Evolutionary conservation across 2,888 invertebrate species (phyloP).

Genomic region (Morpho achilles): DNA sequence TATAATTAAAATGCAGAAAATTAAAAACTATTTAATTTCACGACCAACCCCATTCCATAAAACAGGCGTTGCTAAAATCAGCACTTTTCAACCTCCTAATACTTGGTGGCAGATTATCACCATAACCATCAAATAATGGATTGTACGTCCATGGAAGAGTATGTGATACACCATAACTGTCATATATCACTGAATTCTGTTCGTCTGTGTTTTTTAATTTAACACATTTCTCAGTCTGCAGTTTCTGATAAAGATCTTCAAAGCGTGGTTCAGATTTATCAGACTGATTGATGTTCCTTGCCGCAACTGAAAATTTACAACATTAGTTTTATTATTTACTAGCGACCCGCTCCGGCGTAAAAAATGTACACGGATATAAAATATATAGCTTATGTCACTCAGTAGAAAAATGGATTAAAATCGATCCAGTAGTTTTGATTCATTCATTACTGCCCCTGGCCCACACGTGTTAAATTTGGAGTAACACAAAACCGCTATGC

Average conservation of each 20-base stretch:
- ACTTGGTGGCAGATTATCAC: conserved; percentile 79
- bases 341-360: too few relatives aligned
- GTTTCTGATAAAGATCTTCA: conserved; percentile 52
- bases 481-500: too few relatives aligned
- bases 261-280: conserved; percentile 44
- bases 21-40: too few relatives aligned
- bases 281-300: conserved; percentile 34
- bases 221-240: conserved; percentile 44
- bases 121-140: conserved; percentile 58
- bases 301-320: conserved; percentile 43
- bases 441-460: too few relatives aligned
- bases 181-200: conserved; percentile 45
- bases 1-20: too few relatives aligned
- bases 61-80: conserved; percentile 66
- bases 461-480: too few relatives aligned
- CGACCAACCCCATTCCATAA: conserved; percentile 77
- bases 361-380: too few relatives aligned
- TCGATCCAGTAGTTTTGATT: too few relatives aligned
- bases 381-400: too few relatives aligned
- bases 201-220: conserved; percentile 27
- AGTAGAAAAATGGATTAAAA: too few relatives aligned
- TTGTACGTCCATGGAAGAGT: conserved; percentile 79
- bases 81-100: conserved; percentile 75
- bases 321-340: neutral
- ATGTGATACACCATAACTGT: conserved; percentile 56